Evolutionary conservation across 2,113 vertebrate species (phyloP), one percentile per base, ranked within the genome.

Genomic region (Spea multiplicata): DNA sequence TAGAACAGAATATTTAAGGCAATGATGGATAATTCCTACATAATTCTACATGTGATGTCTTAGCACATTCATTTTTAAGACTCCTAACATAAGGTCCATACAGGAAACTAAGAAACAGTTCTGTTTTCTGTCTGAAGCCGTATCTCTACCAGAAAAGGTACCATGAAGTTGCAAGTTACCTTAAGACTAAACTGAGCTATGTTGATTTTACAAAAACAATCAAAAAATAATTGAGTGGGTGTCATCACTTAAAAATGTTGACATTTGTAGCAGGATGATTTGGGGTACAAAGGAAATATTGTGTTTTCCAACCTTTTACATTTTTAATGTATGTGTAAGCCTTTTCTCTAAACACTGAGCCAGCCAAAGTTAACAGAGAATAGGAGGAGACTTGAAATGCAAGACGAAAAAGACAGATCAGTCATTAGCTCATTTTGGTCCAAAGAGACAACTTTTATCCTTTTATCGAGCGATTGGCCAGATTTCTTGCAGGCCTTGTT

Each of bases 371-470:
- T 65, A 78, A 72, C 66, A 30, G 5, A 64, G 10, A 45, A 48
- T 13, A 78, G 12, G 47, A 70, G 55, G 66, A 70, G 66, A 57
- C 17, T 76, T 75, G n/a, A 67, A 62, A 76, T 68, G 55, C 66
- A 77, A 71, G 75, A 66, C 55, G 71, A 71, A 65, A 57, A 76
- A 69, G 65, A 44, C 70, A 13, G 30, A 30, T 72, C 8, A 47
- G 12, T 49, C 61, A 57, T 47, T 66, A 48, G 14, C 61, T 73
- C 45, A 66, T 16, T 65, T 57, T 79, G 77, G 44, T 72, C 77
- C 52, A 55, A 59, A 71, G 44, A 78, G 46, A 48, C 9, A 6
- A 13, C 55, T 49, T 50, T 65, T 65, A 65, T 75, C 48, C 47
- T 44, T 59, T 44, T 52, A 13, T n/a, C 52, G 61, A 50, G 59